Conservation (phyloP, 2,888 invertebrate species). For the Andrena chrysosceles region DNA sequence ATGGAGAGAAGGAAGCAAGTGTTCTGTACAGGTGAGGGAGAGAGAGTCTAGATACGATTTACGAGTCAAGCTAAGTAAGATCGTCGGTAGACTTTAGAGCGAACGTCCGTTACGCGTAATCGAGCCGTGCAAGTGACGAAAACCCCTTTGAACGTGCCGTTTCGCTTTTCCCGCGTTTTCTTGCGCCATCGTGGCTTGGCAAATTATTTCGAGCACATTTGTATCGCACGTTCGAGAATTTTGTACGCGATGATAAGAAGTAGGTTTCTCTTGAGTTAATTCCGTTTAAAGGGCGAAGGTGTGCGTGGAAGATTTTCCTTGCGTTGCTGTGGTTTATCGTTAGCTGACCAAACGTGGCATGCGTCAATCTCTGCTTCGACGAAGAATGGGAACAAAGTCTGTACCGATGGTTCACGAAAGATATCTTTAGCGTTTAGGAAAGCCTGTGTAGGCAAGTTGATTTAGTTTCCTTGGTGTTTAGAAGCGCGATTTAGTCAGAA, state of each 20-base stretch:
- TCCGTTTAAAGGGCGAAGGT: too few species aligned
- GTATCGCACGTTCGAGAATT: conserved; percentile 14
- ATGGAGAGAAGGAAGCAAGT: conserved; percentile 25
- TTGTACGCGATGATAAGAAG: conserved; percentile 9
- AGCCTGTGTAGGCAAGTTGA: background rate
- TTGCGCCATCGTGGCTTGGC: background rate
- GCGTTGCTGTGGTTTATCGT: background rate
- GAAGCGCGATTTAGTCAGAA: background rate
- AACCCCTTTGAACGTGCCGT: conserved; percentile 26
- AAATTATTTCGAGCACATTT: conserved; percentile 25
- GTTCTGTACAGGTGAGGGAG: conserved; percentile 65
- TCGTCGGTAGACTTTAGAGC: conserved; percentile 48
- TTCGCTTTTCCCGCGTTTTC: conserved; percentile 4
- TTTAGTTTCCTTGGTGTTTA: conserved; percentile 8
- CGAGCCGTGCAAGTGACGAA: conserved; percentile 24
- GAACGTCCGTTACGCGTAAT: conserved; percentile 26
- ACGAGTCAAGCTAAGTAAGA: conserved; percentile 66
- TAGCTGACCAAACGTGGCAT: background rate
- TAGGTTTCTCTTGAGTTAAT: background rate
- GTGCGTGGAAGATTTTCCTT: too few species aligned
- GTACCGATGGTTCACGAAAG: background rate
- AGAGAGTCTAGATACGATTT: background rate
- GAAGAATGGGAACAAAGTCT: conserved; percentile 1
- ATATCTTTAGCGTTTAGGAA: background rate
- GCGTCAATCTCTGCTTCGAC: conserved; percentile 20